A percentile compares a stretch with the other conserved stretches of the same genome.
Conservation (phyloP, 30 jellyfish, hydroid and myxozoan species). For the Haliclystus octoradiatus region DNA sequence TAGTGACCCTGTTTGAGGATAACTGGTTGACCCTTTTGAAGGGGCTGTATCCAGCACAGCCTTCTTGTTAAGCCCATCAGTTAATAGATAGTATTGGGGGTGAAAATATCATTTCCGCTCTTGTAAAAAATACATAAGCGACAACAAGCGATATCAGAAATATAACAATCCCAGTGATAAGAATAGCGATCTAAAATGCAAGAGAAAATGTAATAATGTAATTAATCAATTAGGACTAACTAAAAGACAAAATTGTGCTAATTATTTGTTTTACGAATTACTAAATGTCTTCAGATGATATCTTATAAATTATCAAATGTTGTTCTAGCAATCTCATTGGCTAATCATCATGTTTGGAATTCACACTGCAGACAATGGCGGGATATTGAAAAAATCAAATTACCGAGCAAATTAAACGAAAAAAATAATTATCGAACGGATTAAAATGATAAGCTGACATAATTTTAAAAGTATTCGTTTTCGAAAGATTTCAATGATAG, state of each 20-base stretch:
- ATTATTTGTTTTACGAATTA: background rate
- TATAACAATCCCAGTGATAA: conserved; percentile 45
- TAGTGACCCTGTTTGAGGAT: too few relatives aligned
- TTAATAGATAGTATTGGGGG: conserved; percentile 10
- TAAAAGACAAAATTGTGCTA: conserved; percentile 1
- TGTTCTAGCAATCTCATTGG: too few relatives aligned
- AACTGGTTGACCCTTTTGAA: too few relatives aligned
- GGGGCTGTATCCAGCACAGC: too few relatives aligned
- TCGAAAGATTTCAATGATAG: too few relatives aligned
- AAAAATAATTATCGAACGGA: conserved; percentile 26
- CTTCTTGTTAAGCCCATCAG: background rate
- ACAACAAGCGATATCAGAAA: conserved; percentile 26
- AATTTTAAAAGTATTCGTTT: too few relatives aligned
- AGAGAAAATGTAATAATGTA: background rate
- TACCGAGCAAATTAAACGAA: conserved; percentile 27
- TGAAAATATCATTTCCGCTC: conserved; percentile 48
- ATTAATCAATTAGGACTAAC: background rate
- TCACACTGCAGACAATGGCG: too few relatives aligned
- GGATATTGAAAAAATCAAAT: too few relatives aligned
- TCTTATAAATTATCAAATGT: too few relatives aligned
- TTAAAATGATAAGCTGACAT: background rate
- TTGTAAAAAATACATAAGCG: conserved; percentile 27
- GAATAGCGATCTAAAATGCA: conserved; percentile 28
- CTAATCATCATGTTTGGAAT: too few relatives aligned
- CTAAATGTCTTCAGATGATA: too few relatives aligned